Base-by-base conservation (phyloP, 2,888 invertebrate genomes). In the Drosophila gaucha region DNA sequence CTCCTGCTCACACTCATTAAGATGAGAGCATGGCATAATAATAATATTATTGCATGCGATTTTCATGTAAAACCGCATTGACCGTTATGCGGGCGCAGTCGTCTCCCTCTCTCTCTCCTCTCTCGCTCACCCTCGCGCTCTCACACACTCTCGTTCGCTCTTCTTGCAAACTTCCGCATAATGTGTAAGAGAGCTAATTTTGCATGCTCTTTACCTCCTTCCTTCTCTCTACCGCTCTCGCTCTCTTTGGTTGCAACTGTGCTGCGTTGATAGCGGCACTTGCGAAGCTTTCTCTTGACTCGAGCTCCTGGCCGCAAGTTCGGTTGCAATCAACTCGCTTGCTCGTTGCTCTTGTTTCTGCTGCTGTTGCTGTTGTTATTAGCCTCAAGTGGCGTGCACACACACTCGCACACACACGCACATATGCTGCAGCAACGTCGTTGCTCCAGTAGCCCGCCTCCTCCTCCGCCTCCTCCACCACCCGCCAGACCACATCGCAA, bases 371-470 rank as follows among this genome's bases (percentile, higher is more conserved):
- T 68, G 49, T 65, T 74, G 63, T 79, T 84, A 86, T 83, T 86
- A 84, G 86, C 86, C 80, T 84, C 86, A 84, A 86, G 86, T 86
- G 86, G 86, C 74, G 65, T 55, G 69, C 63, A 57, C 58, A 64
- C 60, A 55, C 49, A 52, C 54, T 6, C 33, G 3, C 31, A 22
- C 18, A 31, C 24, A 50, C n/a, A 20, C 10, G 43, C 26, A 47
- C 54, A 26, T 18, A 52, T 12, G 36, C 36, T n/a, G 30, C 28
- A 43, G 33, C 62, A 35, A 24, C 51, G 28, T 66, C 47, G 60
- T 16, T 57, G 65, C 60, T 66, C 57, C 68, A 64, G 64, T 58
- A 66, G 55, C 56, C 49, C 30, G 36, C 6, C 33, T 49, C 36
- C 47, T 10, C 4, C 46, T 52, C 49, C 30, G 36, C 6, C 33